Evolutionary conservation across 1,140 invertebrate genomes (phyloP).

Genomic region (Thalassaphorura encarpata): DNA sequence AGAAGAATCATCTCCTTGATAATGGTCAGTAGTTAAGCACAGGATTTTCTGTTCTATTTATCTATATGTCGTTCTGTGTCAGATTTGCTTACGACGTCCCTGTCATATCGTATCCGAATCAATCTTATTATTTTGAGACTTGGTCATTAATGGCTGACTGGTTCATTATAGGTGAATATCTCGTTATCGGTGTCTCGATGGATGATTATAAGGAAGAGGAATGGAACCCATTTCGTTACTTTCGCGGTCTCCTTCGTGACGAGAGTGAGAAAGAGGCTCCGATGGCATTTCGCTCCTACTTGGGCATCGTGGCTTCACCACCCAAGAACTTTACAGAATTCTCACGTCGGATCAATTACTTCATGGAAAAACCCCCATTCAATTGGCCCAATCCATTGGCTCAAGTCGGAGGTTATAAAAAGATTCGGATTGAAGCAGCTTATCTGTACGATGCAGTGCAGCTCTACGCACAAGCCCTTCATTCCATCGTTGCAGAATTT

Average conservation of each 20-base stretch:
- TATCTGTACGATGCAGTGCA: constrained; percentile 85
- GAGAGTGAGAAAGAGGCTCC: constrained; percentile 44
- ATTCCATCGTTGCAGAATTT: constrained; percentile 49
- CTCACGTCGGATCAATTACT: constrained; percentile 58
- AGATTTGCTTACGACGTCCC: no score
- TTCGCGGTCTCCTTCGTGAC: constrained; percentile 58
- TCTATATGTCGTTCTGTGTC: no score
- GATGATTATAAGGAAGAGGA: constrained; percentile 68
- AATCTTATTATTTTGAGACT: no score
- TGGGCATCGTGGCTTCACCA: constrained; percentile 46
- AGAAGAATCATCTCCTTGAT: constrained; percentile 68
- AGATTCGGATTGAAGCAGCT: constrained; percentile 69
- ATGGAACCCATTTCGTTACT: constrained; percentile 54
- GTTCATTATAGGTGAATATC: constrained; percentile 62
- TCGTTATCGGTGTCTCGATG: constrained; percentile 79
- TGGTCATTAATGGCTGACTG: neutral
- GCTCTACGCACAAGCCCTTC: constrained; percentile 65
- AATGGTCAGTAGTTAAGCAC: no score
- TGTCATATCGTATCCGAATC: no score
- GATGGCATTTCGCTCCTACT: constrained; percentile 55
- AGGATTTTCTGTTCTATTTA: no score
- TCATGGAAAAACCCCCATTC: constrained; percentile 66
- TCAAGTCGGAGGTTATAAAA: constrained; percentile 56
- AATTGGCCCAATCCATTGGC: constrained; percentile 69
- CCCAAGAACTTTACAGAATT: constrained; percentile 58